phyloP scores from a whole-genome alignment of 2,113 vertebrate species.

The Peromyscus polionotus region DNA sequence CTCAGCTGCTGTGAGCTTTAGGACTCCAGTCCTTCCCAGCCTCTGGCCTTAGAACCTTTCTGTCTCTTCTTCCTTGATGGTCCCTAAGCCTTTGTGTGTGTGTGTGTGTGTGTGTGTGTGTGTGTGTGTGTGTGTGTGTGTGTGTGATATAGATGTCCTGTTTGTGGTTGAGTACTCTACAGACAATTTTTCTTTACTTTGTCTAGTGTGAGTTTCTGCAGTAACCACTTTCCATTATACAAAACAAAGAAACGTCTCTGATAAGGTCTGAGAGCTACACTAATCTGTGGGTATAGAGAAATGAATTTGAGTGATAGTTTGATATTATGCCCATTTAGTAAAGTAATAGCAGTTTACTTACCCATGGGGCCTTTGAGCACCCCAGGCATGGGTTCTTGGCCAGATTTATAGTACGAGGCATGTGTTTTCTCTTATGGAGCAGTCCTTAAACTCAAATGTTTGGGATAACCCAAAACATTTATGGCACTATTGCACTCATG shows the following conservation, averaged over 20 bases:
- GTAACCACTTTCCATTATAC: not conserved
- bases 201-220: not conserved
- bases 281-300: no score
- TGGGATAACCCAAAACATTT: not conserved
- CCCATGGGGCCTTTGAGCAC: not conserved
- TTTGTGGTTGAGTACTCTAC: not conserved
- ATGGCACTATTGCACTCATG: not conserved
- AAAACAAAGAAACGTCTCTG: not conserved
- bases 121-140: not conserved
- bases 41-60: not conserved
- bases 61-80: not conserved
- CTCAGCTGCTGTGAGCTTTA: not conserved
- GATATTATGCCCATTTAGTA: not conserved
- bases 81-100: not conserved
- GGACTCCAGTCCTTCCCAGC: not conserved
- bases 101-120: not conserved
- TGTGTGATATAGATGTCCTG: not conserved
- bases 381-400: not conserved
- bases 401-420: not conserved
- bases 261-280: not conserved
- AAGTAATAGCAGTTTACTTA: not conserved
- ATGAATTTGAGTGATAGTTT: not conserved
- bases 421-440: not conserved
- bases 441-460: not conserved
- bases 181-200: not conserved